phyloP scores from a whole-genome alignment of 2,797 vertebrate genomes.

The Urocyon cinereoargenteus region DNA sequence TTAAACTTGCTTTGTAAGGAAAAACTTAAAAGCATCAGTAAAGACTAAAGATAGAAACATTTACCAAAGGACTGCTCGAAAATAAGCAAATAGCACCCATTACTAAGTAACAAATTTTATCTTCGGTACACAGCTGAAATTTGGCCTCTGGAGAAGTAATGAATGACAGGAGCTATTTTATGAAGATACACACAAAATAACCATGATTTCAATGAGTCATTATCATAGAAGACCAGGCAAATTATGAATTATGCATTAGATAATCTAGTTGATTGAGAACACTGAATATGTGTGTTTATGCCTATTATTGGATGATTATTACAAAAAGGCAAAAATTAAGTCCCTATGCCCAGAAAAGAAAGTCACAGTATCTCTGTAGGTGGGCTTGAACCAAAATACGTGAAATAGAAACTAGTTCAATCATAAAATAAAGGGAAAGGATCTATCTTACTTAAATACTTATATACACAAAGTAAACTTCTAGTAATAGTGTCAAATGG shows the following conservation, averaged over 20 bases:
- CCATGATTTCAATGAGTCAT: slow-evolving; percentile 24
- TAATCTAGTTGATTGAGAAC: slow-evolving; percentile 44
- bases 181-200: slow-evolving; percentile 59
- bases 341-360: neutral
- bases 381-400: neutral
- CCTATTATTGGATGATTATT: slow-evolving; percentile 54
- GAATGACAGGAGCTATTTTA: neutral
- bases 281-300: slow-evolving; percentile 2
- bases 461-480: neutral
- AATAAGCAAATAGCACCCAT: neutral
- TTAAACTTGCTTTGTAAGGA: neutral
- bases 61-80: neutral
- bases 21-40: neutral
- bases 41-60: neutral
- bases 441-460: neutral
- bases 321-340: slow-evolving; percentile 22
- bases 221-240: slow-evolving; percentile 56
- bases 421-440: neutral
- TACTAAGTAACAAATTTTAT: slow-evolving; percentile 5
- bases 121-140: neutral
- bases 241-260: slow-evolving; percentile 60
- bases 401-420: neutral
- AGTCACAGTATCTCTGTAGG: neutral
- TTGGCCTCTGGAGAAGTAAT: neutral
- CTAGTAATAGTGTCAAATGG: neutral